These are phyloP conservation scores for Sminthurinus aureus DNA, from an alignment of 2,888 invertebrate genomes.

Conservation along the genomic window DNA sequence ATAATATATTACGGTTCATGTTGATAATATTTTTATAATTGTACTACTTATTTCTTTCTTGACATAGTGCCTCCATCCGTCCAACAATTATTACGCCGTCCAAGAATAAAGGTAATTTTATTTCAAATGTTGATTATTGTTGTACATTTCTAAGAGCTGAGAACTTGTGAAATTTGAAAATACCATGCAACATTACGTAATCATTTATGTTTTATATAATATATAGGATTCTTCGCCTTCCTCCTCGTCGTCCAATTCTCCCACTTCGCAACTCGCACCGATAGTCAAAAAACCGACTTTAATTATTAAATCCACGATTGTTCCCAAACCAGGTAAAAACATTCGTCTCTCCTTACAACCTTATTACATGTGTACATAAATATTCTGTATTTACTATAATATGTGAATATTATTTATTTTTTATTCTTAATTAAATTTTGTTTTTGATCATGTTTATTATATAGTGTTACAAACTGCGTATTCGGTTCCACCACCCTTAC, in stretches of 20 bases:
- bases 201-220: background rate
- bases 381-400: no score
- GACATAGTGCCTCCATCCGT: conserved; percentile 71
- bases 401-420: no score
- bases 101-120: background rate
- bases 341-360: no score
- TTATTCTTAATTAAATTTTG: no score
- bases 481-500: conserved; percentile 59
- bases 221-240: conserved; percentile 67
- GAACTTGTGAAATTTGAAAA: no score
- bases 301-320: conserved; percentile 96
- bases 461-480: background rate
- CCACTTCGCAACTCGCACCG: conserved; percentile 75
- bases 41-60: background rate
- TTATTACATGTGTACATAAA: no score
- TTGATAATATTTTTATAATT: background rate
- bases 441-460: no score
- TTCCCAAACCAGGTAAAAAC: conserved; percentile 83
- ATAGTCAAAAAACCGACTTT: conserved; percentile 85
- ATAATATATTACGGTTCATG: background rate
- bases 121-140: no score
- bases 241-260: conserved; percentile 72
- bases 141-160: no score
- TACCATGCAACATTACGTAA: conserved; percentile 15
- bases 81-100: conserved; percentile 75